Evolutionary conservation across 2,888 invertebrate genomes (phyloP).

Genomic region (Cremastinae sp.): DNA sequence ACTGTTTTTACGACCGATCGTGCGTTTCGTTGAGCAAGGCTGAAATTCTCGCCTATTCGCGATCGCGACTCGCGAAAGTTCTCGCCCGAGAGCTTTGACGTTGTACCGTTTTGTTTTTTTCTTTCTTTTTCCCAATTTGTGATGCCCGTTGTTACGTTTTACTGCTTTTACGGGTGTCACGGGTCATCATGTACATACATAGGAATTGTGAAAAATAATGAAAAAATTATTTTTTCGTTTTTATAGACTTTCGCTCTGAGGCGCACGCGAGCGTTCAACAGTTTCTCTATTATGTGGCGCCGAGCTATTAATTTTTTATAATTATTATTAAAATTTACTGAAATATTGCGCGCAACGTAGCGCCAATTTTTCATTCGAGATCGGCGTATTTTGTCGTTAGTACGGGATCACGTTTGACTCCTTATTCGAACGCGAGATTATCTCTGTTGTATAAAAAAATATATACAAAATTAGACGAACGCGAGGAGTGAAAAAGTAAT

Average conservation of each 20-base stretch:
- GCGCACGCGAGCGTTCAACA: too few species aligned
- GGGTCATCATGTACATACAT: constrained; percentile 18
- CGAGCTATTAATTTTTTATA: too few species aligned
- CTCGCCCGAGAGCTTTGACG: background rate
- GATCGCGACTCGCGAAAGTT: background rate
- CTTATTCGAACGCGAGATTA: too few species aligned
- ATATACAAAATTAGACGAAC: constrained; percentile 6
- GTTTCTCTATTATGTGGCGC: background rate
- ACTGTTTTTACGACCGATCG: constrained; percentile 5
- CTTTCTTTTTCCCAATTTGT: constrained; percentile 25
- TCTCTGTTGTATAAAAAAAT: constrained; percentile 9
- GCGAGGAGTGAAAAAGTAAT: constrained; percentile 23
- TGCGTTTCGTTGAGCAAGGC: background rate
- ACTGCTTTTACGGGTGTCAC: constrained; percentile 54
- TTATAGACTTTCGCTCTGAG: background rate
- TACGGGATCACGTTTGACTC: too few species aligned
- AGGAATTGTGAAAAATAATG: background rate
- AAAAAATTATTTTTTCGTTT: background rate
- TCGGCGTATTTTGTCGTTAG: constrained; percentile 1
- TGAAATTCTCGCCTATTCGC: constrained; percentile 22
- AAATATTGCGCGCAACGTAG: constrained; percentile 27
- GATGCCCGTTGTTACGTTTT: constrained; percentile 52
- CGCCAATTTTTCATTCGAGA: too few species aligned
- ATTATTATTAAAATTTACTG: too few species aligned
- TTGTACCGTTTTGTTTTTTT: background rate